A percentile compares a stretch with the other conserved stretches of the same genome.
Conservation (phyloP, 2,888 invertebrate species). For the Ectemnius lituratus region DNA sequence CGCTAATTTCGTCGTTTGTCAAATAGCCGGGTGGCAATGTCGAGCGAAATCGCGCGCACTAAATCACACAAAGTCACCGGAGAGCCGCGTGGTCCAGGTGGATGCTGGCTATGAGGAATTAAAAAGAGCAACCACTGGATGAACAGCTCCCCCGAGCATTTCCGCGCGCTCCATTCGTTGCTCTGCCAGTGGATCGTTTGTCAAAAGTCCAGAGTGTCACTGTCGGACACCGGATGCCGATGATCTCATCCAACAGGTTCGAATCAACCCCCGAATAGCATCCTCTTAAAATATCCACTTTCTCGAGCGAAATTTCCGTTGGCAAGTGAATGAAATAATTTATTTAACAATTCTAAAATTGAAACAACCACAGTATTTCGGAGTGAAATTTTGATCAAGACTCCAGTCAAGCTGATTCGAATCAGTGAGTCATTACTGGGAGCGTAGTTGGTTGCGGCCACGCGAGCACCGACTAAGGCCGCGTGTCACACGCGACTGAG, state of each 20-base stretch:
- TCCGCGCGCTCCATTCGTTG: neutral
- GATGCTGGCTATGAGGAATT: neutral
- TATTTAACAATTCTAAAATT: too few species aligned
- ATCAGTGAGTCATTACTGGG: neutral
- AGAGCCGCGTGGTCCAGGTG: neutral
- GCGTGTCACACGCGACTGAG: constrained; percentile 72
- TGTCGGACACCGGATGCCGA: neutral
- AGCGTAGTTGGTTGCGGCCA: neutral
- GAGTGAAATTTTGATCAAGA: neutral
- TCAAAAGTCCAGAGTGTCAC: constrained; percentile 12
- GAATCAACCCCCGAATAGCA: too few species aligned
- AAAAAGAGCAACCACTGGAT: neutral
- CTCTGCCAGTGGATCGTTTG: neutral
- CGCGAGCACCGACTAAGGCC: constrained; percentile 52
- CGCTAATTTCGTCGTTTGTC: constrained; percentile 3
- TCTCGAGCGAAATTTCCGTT: too few species aligned
- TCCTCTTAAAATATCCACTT: too few species aligned
- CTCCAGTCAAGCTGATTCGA: neutral
- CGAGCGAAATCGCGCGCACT: neutral
- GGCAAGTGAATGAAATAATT: too few species aligned
- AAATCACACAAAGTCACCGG: neutral
- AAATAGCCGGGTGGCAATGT: neutral
- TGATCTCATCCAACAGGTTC: too few species aligned
- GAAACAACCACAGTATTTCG: too few species aligned
- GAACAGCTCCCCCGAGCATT: neutral